Conservation (phyloP, 2,888 invertebrate species). For the Hemicrepidius hirtus region DNA sequence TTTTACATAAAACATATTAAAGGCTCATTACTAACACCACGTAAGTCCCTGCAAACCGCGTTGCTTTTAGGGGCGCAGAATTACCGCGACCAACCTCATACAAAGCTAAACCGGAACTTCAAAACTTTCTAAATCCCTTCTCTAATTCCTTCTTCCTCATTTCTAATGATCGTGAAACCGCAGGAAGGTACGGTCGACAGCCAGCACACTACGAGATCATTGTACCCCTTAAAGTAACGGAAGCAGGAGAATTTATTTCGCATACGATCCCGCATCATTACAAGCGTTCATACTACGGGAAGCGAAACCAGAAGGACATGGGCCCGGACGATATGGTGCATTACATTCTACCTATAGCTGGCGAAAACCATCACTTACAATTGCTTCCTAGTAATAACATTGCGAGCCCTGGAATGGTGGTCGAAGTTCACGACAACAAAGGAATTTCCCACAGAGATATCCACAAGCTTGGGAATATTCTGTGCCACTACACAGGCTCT, state of each 20-base stretch:
- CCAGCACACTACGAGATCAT: slow-evolving; percentile 64
- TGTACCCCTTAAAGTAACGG: slow-evolving; percentile 67
- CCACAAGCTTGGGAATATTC: slow-evolving; percentile 60
- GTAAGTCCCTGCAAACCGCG: slow-evolving; percentile 5
- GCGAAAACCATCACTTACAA: slow-evolving; percentile 67
- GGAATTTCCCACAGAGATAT: slow-evolving; percentile 57
- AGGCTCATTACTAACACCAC: slow-evolving; percentile 37
- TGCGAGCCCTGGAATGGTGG: slow-evolving; percentile 67
- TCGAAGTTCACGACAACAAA: slow-evolving; percentile 63
- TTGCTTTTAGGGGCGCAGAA: not conserved
- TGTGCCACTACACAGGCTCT: slow-evolving; percentile 71
- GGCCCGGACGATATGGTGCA: slow-evolving; percentile 64
- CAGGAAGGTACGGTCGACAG: slow-evolving; percentile 43
- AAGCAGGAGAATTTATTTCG: slow-evolving; percentile 66
- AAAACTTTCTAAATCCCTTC: slow-evolving; percentile 24
- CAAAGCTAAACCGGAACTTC: slow-evolving; percentile 29
- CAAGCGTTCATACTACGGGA: slow-evolving; percentile 51
- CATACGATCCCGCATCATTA: slow-evolving; percentile 68
- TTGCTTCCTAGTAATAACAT: slow-evolving; percentile 68
- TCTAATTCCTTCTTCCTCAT: slow-evolving; percentile 32
- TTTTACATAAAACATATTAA: slow-evolving; percentile 39
- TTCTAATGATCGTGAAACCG: slow-evolving; percentile 30
- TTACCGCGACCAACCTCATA: slow-evolving; percentile 14
- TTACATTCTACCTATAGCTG: slow-evolving; percentile 67
- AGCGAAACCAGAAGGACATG: slow-evolving; percentile 27